Evolutionary conservation across 2,797 vertebrate species (phyloP).

Genomic region (Poeciliopsis turneri): DNA sequence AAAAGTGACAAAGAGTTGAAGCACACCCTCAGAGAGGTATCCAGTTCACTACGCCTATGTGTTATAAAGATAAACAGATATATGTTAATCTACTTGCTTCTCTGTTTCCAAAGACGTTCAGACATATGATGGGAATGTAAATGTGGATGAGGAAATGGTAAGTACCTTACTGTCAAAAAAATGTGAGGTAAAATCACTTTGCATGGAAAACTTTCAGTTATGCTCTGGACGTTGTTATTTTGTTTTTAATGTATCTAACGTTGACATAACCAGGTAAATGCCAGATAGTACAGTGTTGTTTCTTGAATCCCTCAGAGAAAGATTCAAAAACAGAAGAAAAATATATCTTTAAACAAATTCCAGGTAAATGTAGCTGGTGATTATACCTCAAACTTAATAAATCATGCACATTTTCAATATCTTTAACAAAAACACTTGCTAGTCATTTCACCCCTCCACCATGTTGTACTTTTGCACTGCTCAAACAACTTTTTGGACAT

Average conservation of each 20-base stretch:
- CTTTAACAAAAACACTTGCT: not conserved
- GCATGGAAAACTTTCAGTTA: not conserved
- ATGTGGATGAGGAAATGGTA: not conserved
- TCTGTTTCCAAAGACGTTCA: not conserved
- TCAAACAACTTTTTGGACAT: not conserved
- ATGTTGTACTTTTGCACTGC: not conserved
- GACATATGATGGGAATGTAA: not conserved
- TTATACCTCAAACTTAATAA: not conserved
- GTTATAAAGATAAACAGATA: slow-evolving; percentile 34
- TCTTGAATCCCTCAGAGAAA: not conserved
- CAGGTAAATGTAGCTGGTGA: not conserved
- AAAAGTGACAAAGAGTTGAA: slow-evolving; percentile 20
- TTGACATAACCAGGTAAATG: not conserved
- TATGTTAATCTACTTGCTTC: slow-evolving; percentile 26
- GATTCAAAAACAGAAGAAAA: not conserved
- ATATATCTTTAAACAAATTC: not conserved
- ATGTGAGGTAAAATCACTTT: not conserved
- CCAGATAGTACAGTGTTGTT: not conserved
- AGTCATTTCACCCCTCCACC: not conserved
- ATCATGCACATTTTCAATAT: not conserved
- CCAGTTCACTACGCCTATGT: slow-evolving; percentile 18
- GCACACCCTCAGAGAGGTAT: slow-evolving; percentile 2
- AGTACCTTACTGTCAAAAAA: not conserved
- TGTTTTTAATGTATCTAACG: not conserved
- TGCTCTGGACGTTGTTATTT: not conserved